Base-by-base conservation (phyloP, 1,140 invertebrate species). In the Drosophila ambigua region DNA sequence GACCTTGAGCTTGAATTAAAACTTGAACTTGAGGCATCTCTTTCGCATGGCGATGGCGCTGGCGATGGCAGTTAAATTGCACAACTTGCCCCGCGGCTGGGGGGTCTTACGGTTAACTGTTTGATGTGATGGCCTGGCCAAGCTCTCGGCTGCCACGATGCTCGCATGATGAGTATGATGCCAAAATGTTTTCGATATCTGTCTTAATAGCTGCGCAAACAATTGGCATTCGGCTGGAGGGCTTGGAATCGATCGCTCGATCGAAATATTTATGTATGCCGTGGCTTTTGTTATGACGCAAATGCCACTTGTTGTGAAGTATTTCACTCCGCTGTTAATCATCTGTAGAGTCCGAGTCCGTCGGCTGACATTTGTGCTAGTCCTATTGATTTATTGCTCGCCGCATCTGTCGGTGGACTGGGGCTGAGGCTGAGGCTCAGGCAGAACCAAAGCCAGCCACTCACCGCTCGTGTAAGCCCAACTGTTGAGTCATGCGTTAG, bases 1-100 rank as follows among this genome's bases (percentile, higher is more conserved):
- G 76, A 83, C 83, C 83, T 88, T 88, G 82, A 87, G 83, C 82
- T 88, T 87, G 83, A 87, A 79, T 62, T 83, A 68, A 81, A 73
- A 72, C 72, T 79, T 63, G 61, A 87, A 80, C 62, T 74, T 64
- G 75, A 58, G 39, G 52, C 35, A 39, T 39, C 35, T 39, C 35
- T 39, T 13, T 16, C 13, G 15, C 28, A 9, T 28, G n/a, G 58
- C 48, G 44, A 16, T 16, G 16, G 58, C 48, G 44, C 0, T 16
- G 16, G 16, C 16, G 16, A 50, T n/a, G 53, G 26, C 66, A 68
- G 51, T 24, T 58, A 49, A 79, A 74, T 77, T 84, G 77, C 81
- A 84, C 58, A 84, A 67, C 60, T 23, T 16, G 60, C 46, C 54
- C 16, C 20, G 31, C 20, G 20, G 20, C 20, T 20, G 49, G 50